These are phyloP conservation scores for Morphnarchus princeps DNA, from an alignment of 2,113 vertebrate genomes.

Conservation along the genomic window DNA sequence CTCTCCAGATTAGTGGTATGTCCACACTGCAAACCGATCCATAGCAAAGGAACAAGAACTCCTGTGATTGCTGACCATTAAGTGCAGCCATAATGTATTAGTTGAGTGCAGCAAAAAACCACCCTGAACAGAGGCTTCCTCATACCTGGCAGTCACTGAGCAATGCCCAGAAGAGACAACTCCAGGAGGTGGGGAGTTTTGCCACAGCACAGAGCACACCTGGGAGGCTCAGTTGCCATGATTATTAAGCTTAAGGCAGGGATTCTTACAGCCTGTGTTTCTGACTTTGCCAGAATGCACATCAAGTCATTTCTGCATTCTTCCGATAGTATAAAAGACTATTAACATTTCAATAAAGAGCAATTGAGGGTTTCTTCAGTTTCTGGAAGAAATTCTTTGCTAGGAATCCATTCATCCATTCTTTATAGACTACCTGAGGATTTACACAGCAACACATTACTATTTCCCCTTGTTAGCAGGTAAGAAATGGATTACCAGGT, in stretches of 20 bases:
- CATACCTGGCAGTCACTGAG: background rate
- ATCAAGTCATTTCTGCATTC: background rate
- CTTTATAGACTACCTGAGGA: background rate
- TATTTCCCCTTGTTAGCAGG: background rate
- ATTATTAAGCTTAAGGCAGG: background rate
- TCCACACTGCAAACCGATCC: background rate
- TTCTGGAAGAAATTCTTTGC: background rate
- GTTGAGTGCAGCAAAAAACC: background rate
- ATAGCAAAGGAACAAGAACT: background rate
- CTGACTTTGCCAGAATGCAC: background rate
- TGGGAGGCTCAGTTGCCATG: background rate
- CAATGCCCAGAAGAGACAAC: background rate
- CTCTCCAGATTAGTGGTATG: background rate
- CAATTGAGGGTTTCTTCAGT: background rate
- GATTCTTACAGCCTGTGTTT: background rate
- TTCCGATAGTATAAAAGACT: background rate
- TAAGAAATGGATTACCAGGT: background rate
- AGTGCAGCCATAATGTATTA: background rate
- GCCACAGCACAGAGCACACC: background rate
- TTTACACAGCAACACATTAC: background rate
- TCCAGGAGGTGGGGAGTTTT: background rate
- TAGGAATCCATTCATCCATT: background rate
- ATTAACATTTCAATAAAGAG: background rate
- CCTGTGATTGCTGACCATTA: background rate
- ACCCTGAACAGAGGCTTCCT: background rate